Evolutionary conservation across 2,888 invertebrate species (phyloP).

Genomic region (Falcaria lacertinaria): DNA sequence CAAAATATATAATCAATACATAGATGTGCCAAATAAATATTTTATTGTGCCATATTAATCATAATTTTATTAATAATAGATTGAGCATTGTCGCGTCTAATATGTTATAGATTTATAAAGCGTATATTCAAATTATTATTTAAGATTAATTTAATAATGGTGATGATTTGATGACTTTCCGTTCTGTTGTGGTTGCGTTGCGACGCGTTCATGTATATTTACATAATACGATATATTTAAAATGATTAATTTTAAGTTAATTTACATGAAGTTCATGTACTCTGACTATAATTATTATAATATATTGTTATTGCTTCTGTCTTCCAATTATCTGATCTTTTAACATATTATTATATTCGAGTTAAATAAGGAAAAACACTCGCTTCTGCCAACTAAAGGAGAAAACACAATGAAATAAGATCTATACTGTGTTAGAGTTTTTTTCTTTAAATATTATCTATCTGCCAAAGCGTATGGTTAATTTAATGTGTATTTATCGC

Average conservation of each 20-base stretch:
- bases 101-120: constrained; percentile 11
- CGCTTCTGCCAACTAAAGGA: no score
- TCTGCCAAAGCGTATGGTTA: constrained; percentile 8
- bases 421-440: no score
- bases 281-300: constrained; percentile 4
- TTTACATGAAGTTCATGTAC: constrained; percentile 15
- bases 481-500: constrained; percentile 11
- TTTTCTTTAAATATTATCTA: no score
- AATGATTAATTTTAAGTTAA: constrained; percentile 18
- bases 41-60: constrained; percentile 16
- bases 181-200: constrained; percentile 54
- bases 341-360: no score
- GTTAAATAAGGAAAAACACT: no score
- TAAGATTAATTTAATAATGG: constrained; percentile 15
- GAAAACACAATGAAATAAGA: no score
- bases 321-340: background rate
- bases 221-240: constrained; percentile 49
- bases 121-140: constrained; percentile 18
- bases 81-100: no score
- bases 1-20: constrained; percentile 25
- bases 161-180: constrained; percentile 52
- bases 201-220: constrained; percentile 75
- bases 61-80: constrained; percentile 5
- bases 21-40: constrained; percentile 18
- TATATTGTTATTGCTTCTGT: background rate